phyloP scores from a whole-genome alignment of 2,888 invertebrate genomes.

The Elysia crispata region DNA sequence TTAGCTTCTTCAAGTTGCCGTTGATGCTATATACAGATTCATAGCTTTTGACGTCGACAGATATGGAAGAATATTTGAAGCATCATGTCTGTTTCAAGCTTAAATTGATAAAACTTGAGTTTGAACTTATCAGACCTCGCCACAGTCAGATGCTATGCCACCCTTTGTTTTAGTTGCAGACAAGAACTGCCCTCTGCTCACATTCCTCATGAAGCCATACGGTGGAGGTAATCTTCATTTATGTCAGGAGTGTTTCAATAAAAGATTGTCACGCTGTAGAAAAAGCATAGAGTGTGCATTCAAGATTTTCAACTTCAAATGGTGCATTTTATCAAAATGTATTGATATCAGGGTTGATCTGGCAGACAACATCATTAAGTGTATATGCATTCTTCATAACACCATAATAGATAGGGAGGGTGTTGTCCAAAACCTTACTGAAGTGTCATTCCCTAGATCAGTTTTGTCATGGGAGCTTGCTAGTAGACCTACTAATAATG shows the following conservation, averaged over 20 bases:
- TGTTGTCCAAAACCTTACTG: background rate
- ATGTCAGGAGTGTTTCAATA: conserved; percentile 10
- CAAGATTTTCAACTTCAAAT: background rate
- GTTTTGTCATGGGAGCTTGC: background rate
- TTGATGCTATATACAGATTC: conserved; percentile 33
- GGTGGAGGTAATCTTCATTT: conserved; percentile 18
- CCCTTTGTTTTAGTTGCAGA: conserved; percentile 12
- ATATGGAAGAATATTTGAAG: conserved; percentile 29
- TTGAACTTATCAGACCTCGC: background rate
- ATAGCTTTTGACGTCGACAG: conserved; percentile 20
- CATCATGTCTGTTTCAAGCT: conserved; percentile 23
- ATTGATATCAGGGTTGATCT: background rate
- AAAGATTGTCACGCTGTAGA: conserved; percentile 15
- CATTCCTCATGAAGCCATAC: conserved; percentile 23
- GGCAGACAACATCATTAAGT: background rate
- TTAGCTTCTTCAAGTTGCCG: background rate
- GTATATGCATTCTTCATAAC: background rate
- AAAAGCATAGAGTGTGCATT: background rate
- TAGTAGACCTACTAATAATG: background rate
- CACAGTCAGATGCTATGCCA: conserved; percentile 6
- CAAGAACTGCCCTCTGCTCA: background rate
- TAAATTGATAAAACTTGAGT: background rate
- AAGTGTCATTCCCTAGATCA: background rate
- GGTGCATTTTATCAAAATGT: conserved; percentile 1
- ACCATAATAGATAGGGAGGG: background rate